phyloP scores from a whole-genome alignment of 2,113 vertebrate genomes.

The Terrapene triunguis region DNA sequence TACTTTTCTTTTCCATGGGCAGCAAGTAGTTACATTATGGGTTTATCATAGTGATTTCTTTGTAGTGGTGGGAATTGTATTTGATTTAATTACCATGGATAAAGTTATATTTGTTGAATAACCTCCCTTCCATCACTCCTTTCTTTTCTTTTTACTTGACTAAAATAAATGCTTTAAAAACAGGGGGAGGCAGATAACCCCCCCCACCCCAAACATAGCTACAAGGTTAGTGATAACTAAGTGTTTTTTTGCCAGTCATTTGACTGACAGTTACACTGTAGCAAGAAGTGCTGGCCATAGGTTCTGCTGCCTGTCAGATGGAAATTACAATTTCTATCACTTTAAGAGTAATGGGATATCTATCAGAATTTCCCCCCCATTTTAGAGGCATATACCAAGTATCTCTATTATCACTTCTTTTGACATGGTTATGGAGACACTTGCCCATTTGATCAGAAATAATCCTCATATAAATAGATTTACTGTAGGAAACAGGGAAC shows the following conservation, averaged over 20 bases:
- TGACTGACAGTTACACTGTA: not conserved
- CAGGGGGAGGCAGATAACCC: accelerated
- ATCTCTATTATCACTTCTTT: not conserved
- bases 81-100: not conserved
- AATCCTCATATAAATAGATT: not conserved
- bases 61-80: not conserved
- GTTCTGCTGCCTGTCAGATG: not conserved
- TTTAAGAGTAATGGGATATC: not conserved
- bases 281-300: not conserved
- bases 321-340: not conserved
- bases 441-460: not conserved
- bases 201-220: too few relatives aligned
- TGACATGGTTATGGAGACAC: not conserved
- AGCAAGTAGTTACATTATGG: not conserved
- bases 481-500: not conserved
- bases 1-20: not conserved
- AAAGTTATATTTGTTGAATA: not conserved
- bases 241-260: not conserved
- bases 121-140: not conserved
- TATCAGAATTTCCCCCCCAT: not conserved
- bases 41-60: not conserved
- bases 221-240: not conserved
- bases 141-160: not conserved
- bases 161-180: not conserved
- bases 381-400: not conserved